Percentiles rank a stretch among this genome's conserved stretches.
Conservation (phyloP, 2,113 vertebrate species). For the Macquaria australasica region DNA sequence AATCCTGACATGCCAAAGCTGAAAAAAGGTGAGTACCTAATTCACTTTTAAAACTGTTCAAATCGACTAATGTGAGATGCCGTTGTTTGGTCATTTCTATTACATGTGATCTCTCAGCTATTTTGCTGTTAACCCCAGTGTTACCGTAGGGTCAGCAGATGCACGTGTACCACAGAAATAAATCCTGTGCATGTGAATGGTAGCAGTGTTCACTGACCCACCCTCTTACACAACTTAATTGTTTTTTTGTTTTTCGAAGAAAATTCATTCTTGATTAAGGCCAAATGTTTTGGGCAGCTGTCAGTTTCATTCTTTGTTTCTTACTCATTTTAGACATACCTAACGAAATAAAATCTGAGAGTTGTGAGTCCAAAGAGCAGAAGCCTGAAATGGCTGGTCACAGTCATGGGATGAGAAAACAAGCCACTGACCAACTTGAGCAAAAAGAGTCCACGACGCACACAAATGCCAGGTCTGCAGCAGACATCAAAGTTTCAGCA, state of each 20-base stretch:
- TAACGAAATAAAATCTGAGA: conserved; percentile 59
- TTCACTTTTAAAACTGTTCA: neutral
- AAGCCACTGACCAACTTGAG: conserved; percentile 17
- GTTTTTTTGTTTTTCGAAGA: neutral
- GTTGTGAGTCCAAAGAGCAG: conserved; percentile 81
- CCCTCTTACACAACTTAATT: conserved; percentile 42
- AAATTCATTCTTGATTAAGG: neutral
- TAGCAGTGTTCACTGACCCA: conserved; percentile 35
- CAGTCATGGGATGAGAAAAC: conserved; percentile 36
- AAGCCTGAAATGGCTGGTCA: conserved; percentile 72
- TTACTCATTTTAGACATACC: conserved; percentile 46
- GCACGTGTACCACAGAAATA: conserved; percentile 1
- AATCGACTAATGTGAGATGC: neutral
- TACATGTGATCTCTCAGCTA: neutral
- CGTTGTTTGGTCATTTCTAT: neutral
- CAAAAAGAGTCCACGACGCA: conserved; percentile 34
- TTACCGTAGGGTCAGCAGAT: conserved; percentile 40
- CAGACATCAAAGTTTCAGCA: conserved; percentile 56
- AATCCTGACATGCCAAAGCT: conserved; percentile 79
- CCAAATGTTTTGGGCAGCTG: neutral
- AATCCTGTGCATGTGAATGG: conserved; percentile 42
- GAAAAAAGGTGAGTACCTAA: conserved; percentile 83
- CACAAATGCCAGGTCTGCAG: neutral
- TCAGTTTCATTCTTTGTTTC: conserved; percentile 7
- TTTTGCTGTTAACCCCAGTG: conserved; percentile 5